These are phyloP conservation scores for Plodia interpunctella DNA, from an alignment of 1,140 invertebrate genomes.

Conservation along the genomic window DNA sequence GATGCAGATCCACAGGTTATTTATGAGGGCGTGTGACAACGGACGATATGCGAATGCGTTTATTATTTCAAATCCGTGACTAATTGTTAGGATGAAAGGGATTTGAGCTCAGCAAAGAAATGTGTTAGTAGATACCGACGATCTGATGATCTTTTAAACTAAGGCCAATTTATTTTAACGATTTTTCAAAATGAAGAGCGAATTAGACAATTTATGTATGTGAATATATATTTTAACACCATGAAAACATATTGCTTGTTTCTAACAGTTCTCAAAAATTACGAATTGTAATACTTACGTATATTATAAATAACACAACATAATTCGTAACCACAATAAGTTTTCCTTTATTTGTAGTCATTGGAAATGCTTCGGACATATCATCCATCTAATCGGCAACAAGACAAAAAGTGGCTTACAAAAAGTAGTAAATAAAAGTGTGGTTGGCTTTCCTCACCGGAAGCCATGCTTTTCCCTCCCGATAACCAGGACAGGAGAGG, in stretches of 20 bases:
- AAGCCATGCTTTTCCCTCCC: conserved; percentile 57
- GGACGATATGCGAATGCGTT: conserved; percentile 11
- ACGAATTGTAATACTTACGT: too few species aligned
- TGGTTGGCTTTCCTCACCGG: conserved; percentile 31
- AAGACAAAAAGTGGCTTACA: conserved; percentile 10
- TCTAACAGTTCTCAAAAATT: too few species aligned
- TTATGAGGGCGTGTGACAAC: conserved; percentile 33
- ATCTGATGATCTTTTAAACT: background rate
- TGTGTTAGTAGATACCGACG: background rate
- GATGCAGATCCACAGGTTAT: conserved; percentile 45
- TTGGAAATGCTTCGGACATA: background rate
- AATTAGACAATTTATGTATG: too few species aligned
- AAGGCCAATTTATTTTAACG: too few species aligned
- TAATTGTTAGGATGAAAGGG: conserved; percentile 13
- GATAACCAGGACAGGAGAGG: conserved; percentile 59
- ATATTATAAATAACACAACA: too few species aligned
- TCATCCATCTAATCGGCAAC: conserved; percentile 9
- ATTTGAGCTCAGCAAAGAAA: background rate
- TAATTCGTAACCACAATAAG: too few species aligned
- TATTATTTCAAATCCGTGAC: conserved; percentile 16
- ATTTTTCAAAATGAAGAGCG: too few species aligned
- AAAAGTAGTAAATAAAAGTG: conserved; percentile 34
- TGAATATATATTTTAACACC: too few species aligned
- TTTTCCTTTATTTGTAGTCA: too few species aligned
- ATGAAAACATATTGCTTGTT: too few species aligned